Evolutionary conservation across 1,140 invertebrate species (phyloP).

Genomic region (Stratiolaelaps scimitus): DNA sequence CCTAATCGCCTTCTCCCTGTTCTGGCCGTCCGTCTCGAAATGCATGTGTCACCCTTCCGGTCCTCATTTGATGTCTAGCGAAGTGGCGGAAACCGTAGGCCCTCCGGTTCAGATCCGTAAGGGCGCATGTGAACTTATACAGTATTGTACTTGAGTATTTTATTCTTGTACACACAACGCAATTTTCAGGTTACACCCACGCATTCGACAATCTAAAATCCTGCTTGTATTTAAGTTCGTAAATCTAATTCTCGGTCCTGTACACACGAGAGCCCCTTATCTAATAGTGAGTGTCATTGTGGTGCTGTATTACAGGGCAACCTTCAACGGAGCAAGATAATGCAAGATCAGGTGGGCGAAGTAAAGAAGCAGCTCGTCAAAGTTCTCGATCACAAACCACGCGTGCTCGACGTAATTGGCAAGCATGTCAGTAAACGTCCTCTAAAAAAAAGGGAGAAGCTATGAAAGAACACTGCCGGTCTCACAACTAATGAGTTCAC

Average conservation of each 20-base stretch:
- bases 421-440: conserved; percentile 76
- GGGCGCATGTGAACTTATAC: too few species aligned
- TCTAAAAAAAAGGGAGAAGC: conserved; percentile 61
- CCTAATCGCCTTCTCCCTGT: too few species aligned
- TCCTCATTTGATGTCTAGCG: too few species aligned
- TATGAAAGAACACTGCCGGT: neutral
- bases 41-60: too few species aligned
- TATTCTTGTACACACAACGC: too few species aligned
- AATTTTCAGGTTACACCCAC: conserved; percentile 2
- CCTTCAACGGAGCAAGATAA: conserved; percentile 81
- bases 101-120: too few species aligned
- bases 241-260: conserved; percentile 25
- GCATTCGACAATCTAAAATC: conserved; percentile 13
- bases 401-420: conserved; percentile 72
- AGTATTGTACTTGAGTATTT: too few species aligned
- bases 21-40: too few species aligned
- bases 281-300: conserved; percentile 25
- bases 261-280: too few species aligned
- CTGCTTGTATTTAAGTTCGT: conserved; percentile 31
- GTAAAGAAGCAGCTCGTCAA: conserved; percentile 69
- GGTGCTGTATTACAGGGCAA: conserved; percentile 56
- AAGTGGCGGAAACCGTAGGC: too few species aligned
- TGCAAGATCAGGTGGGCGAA: conserved; percentile 78
- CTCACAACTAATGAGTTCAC: too few species aligned
- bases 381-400: conserved; percentile 76